These are phyloP conservation scores for Eupeodes latifasciatus DNA, from an alignment of 2,888 invertebrate species.

Conservation along the genomic window DNA sequence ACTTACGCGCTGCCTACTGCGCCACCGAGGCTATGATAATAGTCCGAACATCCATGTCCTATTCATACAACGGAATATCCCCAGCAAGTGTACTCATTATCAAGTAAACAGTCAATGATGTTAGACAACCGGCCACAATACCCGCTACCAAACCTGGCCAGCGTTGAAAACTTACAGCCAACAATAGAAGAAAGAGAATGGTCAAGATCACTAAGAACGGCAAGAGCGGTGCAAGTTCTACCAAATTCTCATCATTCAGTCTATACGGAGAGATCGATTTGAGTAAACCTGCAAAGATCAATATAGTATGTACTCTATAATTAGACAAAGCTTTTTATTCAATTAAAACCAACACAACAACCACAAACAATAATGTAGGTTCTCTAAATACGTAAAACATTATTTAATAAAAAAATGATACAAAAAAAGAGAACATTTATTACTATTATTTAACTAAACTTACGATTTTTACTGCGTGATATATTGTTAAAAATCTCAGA, in stretches of 20 bases:
- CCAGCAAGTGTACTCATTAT: slow-evolving; percentile 65
- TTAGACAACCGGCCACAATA: slow-evolving; percentile 78
- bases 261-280: slow-evolving; percentile 60
- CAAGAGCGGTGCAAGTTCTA: slow-evolving; percentile 77
- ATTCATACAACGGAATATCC: slow-evolving; percentile 62
- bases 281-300: slow-evolving; percentile 61
- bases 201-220: slow-evolving; percentile 78
- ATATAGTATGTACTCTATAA: slow-evolving; percentile 46
- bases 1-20: slow-evolving; percentile 76
- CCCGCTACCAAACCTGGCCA: slow-evolving; percentile 79
- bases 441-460: slow-evolving; percentile 25
- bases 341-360: slow-evolving; percentile 11
- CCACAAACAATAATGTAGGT: slow-evolving; percentile 14
- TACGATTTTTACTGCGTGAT: slow-evolving; percentile 59
- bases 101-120: slow-evolving; percentile 77
- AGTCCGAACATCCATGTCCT: not conserved
- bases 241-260: slow-evolving; percentile 61
- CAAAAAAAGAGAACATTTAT: not conserved
- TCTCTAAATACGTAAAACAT: not conserved
- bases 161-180: slow-evolving; percentile 77
- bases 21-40: slow-evolving; percentile 63
- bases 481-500: slow-evolving; percentile 30
- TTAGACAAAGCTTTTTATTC: slow-evolving; percentile 48
- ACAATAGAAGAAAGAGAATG: slow-evolving; percentile 77
- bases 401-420: slow-evolving; percentile 24